Conservation (phyloP, 2,797 vertebrate genomes). For the Amniataba percoides region DNA sequence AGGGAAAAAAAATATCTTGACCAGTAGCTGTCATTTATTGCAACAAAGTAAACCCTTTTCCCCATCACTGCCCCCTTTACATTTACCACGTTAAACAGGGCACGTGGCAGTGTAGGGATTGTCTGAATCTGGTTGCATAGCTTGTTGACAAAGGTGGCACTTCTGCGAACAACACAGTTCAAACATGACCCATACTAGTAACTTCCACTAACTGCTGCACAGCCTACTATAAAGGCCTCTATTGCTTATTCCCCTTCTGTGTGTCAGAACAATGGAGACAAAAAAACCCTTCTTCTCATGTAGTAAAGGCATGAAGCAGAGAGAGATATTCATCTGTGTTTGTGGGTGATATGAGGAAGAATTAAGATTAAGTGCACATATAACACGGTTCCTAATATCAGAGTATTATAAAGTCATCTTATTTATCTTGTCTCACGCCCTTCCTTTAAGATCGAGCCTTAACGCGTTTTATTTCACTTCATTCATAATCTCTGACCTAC, state of each 20-base stretch:
- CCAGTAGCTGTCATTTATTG: not conserved
- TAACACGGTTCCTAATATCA: not conserved
- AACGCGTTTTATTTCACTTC: slow-evolving; percentile 17
- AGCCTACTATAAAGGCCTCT: slow-evolving; percentile 32
- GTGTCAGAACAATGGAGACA: slow-evolving; percentile 39
- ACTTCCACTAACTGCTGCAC: slow-evolving; percentile 57
- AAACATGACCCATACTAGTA: slow-evolving; percentile 51
- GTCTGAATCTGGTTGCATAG: slow-evolving; percentile 32
- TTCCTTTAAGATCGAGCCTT: not conserved
- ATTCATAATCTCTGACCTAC: slow-evolving; percentile 19
- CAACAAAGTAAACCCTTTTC: not conserved
- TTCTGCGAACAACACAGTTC: slow-evolving; percentile 45
- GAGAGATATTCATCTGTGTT: slow-evolving; percentile 3
- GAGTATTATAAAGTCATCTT: not conserved
- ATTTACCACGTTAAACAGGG: not conserved
- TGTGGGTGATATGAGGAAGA: not conserved
- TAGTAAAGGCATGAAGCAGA: slow-evolving; percentile 21
- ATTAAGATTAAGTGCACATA: not conserved
- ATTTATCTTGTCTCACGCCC: not conserved
- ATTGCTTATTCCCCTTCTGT: slow-evolving; percentile 29
- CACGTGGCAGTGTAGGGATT: not conserved
- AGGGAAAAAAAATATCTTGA: not conserved
- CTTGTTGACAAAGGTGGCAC: slow-evolving; percentile 41
- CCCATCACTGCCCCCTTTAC: not conserved
- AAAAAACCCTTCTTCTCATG: slow-evolving; percentile 21